phyloP scores from a whole-genome alignment of 2,888 invertebrate genomes.

The Buathra laborator region DNA sequence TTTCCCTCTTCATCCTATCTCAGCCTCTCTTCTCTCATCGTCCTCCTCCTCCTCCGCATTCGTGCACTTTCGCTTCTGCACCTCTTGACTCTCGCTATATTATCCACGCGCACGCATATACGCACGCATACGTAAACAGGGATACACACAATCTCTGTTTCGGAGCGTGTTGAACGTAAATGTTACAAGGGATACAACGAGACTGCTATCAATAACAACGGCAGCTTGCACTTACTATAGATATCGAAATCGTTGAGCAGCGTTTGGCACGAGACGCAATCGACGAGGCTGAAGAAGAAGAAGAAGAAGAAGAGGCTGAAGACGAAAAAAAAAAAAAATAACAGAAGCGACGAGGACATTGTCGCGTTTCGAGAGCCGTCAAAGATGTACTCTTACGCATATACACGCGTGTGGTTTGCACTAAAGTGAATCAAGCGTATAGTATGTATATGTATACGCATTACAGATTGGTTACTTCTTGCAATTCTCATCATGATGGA shows the following conservation, averaged over 20 bases:
- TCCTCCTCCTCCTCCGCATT: conserved; percentile 50
- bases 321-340: neutral
- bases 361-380: conserved; percentile 62
- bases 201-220: conserved; percentile 51
- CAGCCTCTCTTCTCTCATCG: conserved; percentile 30
- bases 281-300: conserved; percentile 12
- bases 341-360: conserved; percentile 53
- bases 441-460: conserved; percentile 13
- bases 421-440: conserved; percentile 9
- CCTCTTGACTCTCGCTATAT: conserved; percentile 62
- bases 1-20: conserved; percentile 30
- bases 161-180: conserved; percentile 56
- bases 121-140: neutral
- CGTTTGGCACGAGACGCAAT: conserved; percentile 36
- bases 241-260: conserved; percentile 41
- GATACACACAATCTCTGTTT: conserved; percentile 14
- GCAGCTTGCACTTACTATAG: conserved; percentile 30
- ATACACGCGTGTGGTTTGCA: conserved; percentile 50
- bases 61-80: conserved; percentile 49
- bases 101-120: conserved; percentile 61
- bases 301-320: conserved; percentile 8
- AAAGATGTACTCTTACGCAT: conserved; percentile 42
- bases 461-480: conserved; percentile 50
- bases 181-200: conserved; percentile 55
- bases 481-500: conserved; percentile 58